A percentile compares a stretch with the other conserved stretches of the same genome.
phyloP scores from a whole-genome alignment of 1,140 invertebrate species.

The Cyrtorhinus lividipennis region DNA sequence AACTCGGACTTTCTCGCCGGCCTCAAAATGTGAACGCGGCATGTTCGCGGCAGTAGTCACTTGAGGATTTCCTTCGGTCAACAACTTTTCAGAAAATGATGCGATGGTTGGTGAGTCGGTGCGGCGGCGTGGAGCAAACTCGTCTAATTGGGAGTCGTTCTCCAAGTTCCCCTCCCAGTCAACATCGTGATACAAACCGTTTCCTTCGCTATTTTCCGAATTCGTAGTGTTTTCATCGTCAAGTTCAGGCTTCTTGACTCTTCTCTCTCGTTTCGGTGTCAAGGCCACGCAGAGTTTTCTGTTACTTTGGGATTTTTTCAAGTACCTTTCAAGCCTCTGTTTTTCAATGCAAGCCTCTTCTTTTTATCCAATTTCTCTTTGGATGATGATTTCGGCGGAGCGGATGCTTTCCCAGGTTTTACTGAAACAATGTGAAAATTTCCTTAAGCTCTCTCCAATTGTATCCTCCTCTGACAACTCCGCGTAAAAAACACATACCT shows the following conservation, averaged over 20 bases:
- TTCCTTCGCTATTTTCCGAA: conserved; percentile 19
- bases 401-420: neutral
- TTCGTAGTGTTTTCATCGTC: conserved; percentile 20
- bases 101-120: neutral
- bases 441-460: no score
- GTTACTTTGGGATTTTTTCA: neutral
- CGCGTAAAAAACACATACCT: no score
- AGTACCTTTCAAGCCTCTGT: neutral
- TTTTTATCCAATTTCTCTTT: neutral
- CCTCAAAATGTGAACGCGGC: no score
- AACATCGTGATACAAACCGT: conserved; percentile 16
- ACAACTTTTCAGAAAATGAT: no score
- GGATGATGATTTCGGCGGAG: neutral
- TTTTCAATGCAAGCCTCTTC: neutral
- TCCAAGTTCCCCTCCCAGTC: conserved; percentile 21
- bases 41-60: no score
- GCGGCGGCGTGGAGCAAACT: conserved; percentile 16
- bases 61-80: no score
- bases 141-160: conserved; percentile 16
- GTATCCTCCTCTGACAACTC: no score
- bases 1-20: neutral
- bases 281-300: neutral
- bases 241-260: neutral
- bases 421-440: no score
- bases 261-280: neutral